Conservation (phyloP, 2,113 vertebrate species). For the Tachuris rubrigastra region DNA sequence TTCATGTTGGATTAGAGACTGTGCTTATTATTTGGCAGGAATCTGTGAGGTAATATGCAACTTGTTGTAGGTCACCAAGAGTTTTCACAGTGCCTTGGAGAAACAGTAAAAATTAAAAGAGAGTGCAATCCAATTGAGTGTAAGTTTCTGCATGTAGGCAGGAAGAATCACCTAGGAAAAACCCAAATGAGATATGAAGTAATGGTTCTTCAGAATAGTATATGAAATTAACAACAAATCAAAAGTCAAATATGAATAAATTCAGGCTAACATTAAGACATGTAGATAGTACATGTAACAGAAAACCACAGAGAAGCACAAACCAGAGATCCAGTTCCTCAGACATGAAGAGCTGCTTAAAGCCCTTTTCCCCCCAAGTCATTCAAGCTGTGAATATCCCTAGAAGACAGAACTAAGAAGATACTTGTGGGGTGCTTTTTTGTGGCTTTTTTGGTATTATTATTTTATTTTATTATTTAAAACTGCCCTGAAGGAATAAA, state of each 20-base stretch:
- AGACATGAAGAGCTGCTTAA: background rate
- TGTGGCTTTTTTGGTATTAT: background rate
- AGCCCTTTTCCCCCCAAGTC: background rate
- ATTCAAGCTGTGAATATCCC: background rate
- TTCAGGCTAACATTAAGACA: background rate
- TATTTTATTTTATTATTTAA: background rate
- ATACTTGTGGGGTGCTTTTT: background rate
- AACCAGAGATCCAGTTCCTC: background rate
- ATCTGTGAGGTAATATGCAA: background rate
- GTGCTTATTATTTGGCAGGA: background rate
- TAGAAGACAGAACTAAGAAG: background rate
- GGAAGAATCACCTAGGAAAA: background rate
- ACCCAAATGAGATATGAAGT: background rate
- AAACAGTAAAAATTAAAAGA: background rate
- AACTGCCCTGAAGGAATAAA: background rate
- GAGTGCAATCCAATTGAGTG: background rate
- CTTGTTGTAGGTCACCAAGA: background rate
- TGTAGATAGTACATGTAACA: fast-evolving
- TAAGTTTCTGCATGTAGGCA: background rate
- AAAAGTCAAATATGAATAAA: background rate
- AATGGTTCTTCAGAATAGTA: background rate
- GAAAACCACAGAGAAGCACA: background rate
- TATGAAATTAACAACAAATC: background rate
- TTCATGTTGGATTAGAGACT: background rate
- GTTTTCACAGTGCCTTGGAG: background rate